These are phyloP conservation scores for Orius insidiosus DNA, from an alignment of 1,140 invertebrate genomes.

Conservation along the genomic window DNA sequence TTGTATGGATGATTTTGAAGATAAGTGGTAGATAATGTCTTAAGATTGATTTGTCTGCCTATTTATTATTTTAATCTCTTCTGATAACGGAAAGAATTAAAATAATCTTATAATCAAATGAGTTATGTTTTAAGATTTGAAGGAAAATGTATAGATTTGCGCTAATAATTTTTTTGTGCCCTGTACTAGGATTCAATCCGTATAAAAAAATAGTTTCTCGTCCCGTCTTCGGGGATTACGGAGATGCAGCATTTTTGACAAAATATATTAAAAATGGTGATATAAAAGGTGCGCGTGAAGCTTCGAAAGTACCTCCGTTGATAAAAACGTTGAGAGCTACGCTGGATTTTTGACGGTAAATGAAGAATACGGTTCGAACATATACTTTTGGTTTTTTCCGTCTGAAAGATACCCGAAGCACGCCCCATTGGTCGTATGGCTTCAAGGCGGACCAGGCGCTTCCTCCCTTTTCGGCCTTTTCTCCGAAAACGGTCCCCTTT, in stretches of 20 bases:
- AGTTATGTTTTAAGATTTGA: too few relatives aligned
- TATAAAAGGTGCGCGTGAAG: conserved; percentile 4
- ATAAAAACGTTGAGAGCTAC: conserved; percentile 24
- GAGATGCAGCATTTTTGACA: conserved; percentile 9
- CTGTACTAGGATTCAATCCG: too few relatives aligned
- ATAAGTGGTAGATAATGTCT: too few relatives aligned
- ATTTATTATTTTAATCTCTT: too few relatives aligned
- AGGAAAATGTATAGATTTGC: too few relatives aligned
- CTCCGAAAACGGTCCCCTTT: conserved; percentile 33
- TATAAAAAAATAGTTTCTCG: too few relatives aligned
- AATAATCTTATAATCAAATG: too few relatives aligned
- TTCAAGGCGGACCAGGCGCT: conserved; percentile 58
- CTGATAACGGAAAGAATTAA: too few relatives aligned
- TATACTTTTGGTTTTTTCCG: conserved; percentile 67
- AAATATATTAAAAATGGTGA: conserved; percentile 8
- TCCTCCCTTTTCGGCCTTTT: conserved; percentile 54
- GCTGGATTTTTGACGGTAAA: conserved; percentile 57
- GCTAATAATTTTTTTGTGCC: too few relatives aligned
- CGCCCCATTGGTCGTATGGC: conserved; percentile 53
- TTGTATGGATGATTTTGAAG: too few relatives aligned
- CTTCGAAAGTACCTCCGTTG: conserved; percentile 2
- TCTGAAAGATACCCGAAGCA: conserved; percentile 28
- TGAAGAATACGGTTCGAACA: conserved; percentile 36
- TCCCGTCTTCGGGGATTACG: too few relatives aligned
- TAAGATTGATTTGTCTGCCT: too few relatives aligned